phyloP scores from a whole-genome alignment of 2,797 vertebrate genomes.

The Anguilla megastoma region DNA sequence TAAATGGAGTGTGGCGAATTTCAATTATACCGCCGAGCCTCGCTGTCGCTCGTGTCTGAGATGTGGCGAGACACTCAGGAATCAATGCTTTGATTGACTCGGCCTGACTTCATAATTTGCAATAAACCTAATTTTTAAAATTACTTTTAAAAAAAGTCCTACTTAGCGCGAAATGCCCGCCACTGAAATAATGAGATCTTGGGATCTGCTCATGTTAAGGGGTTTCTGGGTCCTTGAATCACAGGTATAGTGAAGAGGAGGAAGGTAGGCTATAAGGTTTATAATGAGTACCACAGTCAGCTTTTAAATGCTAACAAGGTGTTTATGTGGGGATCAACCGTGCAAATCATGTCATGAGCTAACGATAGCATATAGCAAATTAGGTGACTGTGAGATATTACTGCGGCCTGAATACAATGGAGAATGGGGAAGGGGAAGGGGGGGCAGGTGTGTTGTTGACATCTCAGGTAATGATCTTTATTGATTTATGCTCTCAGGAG shows the following conservation, averaged over 20 bases:
- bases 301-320: background rate
- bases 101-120: background rate
- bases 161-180: background rate
- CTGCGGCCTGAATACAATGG: background rate
- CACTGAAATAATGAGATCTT: background rate
- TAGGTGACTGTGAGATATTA: background rate
- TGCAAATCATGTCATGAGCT: background rate
- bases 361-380: background rate
- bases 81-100: slow-evolving; percentile 17
- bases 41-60: background rate
- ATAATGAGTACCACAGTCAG: background rate
- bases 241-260: background rate
- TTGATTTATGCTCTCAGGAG: background rate
- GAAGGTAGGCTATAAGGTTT: background rate
- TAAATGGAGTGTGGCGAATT: slow-evolving; percentile 23
- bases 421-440: background rate
- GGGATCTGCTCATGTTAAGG: background rate
- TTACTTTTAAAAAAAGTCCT: background rate
- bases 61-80: background rate
- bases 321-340: background rate
- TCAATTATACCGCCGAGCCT: slow-evolving; percentile 14
- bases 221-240: background rate
- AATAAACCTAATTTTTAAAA: background rate
- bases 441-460: background rate
- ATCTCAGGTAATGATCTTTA: background rate